Conservation (phyloP, 1,140 invertebrate genomes). For the Monochamus saltuarius region DNA sequence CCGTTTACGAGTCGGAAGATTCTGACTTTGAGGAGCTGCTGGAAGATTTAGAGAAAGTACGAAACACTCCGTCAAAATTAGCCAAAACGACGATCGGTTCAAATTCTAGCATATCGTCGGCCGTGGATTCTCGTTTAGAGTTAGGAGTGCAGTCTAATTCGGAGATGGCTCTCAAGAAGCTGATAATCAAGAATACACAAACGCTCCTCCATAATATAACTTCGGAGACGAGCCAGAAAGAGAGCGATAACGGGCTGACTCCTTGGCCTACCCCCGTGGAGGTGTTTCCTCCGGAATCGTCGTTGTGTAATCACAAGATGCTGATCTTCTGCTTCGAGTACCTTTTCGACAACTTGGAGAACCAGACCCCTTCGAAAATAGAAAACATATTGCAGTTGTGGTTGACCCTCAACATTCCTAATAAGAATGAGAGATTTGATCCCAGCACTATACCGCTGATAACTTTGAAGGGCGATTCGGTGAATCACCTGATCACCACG, state of each 20-base stretch:
- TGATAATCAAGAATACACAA: slow-evolving; percentile 62
- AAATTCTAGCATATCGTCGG: slow-evolving; percentile 60
- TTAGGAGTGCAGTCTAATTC: slow-evolving; percentile 70
- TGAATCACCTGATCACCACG: slow-evolving; percentile 69
- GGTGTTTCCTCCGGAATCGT: slow-evolving; percentile 44
- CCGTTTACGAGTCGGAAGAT: slow-evolving; percentile 70
- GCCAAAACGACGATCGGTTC: slow-evolving; percentile 21
- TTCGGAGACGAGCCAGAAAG: slow-evolving; percentile 31
- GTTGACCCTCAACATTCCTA: slow-evolving; percentile 74
- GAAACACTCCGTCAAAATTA: slow-evolving; percentile 29
- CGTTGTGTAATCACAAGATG: slow-evolving; percentile 56
- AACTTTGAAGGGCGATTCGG: slow-evolving; percentile 67
- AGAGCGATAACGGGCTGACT: slow-evolving; percentile 46
- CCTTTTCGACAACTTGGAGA: slow-evolving; percentile 64
- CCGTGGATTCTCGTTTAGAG: slow-evolving; percentile 76
- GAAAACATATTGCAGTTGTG: slow-evolving; percentile 81
- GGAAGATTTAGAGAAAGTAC: slow-evolving; percentile 61
- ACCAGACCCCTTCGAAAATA: slow-evolving; percentile 59
- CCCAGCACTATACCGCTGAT: slow-evolving; percentile 70
- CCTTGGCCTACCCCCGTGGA: slow-evolving; percentile 53
- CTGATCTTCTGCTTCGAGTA: slow-evolving; percentile 69
- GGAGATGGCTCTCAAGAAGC: slow-evolving; percentile 69
- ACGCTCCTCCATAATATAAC: slow-evolving; percentile 59
- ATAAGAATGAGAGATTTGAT: slow-evolving; percentile 52
- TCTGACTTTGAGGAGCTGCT: slow-evolving; percentile 71